Evolutionary conservation across 2,113 vertebrate genomes (phyloP).

Genomic region (Patagioenas fasciata): DNA sequence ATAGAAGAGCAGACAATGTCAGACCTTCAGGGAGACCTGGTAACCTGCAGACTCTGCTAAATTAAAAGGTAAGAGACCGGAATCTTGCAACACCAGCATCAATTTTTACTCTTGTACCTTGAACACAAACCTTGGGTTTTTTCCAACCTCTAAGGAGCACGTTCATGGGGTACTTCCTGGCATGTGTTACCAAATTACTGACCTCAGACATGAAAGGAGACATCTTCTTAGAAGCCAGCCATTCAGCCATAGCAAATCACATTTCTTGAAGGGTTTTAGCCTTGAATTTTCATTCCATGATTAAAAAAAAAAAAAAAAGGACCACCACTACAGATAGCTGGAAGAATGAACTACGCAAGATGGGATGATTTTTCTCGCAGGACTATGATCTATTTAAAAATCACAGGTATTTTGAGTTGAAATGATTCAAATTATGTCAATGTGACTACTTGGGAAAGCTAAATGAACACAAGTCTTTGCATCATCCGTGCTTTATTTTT

Average conservation of each 20-base stretch:
- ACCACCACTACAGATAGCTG: not conserved
- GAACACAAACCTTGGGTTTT: not conserved
- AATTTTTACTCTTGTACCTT: not conserved
- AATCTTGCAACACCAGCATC: not conserved
- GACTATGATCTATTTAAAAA: conserved; percentile 5
- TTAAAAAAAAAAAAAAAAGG: not conserved
- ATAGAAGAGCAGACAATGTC: not conserved
- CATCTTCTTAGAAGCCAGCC: not conserved
- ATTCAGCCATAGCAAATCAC: not conserved
- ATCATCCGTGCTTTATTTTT: not conserved
- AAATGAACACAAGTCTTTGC: not conserved
- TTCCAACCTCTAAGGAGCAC: not conserved
- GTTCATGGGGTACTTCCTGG: not conserved
- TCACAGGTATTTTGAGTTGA: not conserved
- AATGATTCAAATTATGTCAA: not conserved
- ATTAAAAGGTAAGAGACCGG: not conserved
- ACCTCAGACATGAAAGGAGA: conserved; percentile 2
- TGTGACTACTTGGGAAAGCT: conserved; percentile 4
- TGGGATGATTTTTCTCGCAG: not conserved
- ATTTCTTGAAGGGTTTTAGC: conserved; percentile 12
- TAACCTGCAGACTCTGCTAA: not conserved
- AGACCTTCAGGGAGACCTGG: not conserved
- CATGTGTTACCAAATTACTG: not conserved
- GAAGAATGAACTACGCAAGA: not conserved
- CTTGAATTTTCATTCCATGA: conserved; percentile 4